A percentile compares a stretch with the other conserved stretches of the same genome.
Conservation (phyloP, 2,888 invertebrate species). For the Notodonta ziczac region DNA sequence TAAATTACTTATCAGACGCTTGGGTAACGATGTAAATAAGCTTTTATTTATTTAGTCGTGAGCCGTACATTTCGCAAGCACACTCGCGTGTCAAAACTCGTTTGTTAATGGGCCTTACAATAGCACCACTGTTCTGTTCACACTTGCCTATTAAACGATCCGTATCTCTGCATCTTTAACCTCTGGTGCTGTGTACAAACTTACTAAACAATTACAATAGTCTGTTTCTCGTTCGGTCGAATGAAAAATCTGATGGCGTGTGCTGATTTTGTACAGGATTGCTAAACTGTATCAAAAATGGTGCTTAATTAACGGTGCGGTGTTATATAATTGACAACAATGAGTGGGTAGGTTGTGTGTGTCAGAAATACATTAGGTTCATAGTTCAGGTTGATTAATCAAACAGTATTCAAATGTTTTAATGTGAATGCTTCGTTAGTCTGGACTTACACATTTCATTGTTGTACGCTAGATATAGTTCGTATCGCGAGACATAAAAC, state of each 20-base stretch:
- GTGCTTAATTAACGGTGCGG: conserved; percentile 24
- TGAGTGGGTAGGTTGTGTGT: conserved; percentile 8
- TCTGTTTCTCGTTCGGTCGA: conserved; percentile 40
- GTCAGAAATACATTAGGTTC: conserved; percentile 25
- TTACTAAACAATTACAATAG: conserved; percentile 55
- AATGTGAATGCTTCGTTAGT: conserved; percentile 24
- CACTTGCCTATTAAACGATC: conserved; percentile 78
- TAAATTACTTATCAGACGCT: conserved; percentile 73
- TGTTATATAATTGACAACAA: conserved; percentile 25
- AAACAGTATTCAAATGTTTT: conserved; percentile 27
- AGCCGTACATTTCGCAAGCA: conserved; percentile 70
- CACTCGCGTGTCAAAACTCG: conserved; percentile 78
- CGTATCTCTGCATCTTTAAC: conserved; percentile 74
- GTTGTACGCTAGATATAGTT: conserved; percentile 4
- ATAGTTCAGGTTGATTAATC: conserved; percentile 32
- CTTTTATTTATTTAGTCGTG: conserved; percentile 77
- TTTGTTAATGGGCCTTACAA: conserved; percentile 75
- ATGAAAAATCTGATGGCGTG: conserved; percentile 46
- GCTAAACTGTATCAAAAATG: conserved; percentile 31
- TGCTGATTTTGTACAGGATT: conserved; percentile 23
- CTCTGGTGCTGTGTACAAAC: conserved; percentile 54
- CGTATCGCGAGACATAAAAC: conserved; percentile 12
- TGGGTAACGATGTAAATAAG: conserved; percentile 70
- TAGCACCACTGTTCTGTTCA: conserved; percentile 72
- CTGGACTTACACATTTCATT: conserved; percentile 15